Conservation (phyloP, 2,797 vertebrate species). For the Myioborus melanocephalus region DNA sequence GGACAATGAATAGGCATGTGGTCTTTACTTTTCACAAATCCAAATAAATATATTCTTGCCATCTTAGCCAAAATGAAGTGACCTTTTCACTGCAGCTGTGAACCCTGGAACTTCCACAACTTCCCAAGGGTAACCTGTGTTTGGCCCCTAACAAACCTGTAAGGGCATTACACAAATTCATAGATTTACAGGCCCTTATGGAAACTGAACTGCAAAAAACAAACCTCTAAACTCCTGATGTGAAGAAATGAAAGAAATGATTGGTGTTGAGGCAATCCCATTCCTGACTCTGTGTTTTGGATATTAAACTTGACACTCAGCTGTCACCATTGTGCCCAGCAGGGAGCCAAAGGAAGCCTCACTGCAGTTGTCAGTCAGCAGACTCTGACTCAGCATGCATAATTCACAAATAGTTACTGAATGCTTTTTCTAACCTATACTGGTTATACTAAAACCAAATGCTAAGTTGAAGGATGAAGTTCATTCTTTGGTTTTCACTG, state of each 20-base stretch:
- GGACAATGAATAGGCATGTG: not conserved
- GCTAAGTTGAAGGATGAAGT: not conserved
- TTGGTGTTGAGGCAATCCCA: not conserved
- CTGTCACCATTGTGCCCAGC: not conserved
- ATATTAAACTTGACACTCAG: conserved; percentile 25
- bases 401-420: not conserved
- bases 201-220: not conserved
- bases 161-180: not conserved
- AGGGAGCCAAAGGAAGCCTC: not conserved
- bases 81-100: not conserved
- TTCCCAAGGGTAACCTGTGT: not conserved
- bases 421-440: not conserved
- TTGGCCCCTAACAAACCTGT: accelerated
- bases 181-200: not conserved
- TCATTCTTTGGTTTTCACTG: not conserved
- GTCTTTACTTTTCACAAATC: not conserved
- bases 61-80: not conserved
- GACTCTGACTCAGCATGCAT: not conserved
- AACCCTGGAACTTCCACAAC: not conserved
- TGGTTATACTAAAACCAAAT: not conserved
- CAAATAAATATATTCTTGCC: not conserved
- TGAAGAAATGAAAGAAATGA: not conserved
- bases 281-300: not conserved
- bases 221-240: not conserved
- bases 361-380: conserved; percentile 13